Percentiles rank a stretch among this genome's conserved stretches.
Conservation (phyloP, 2,888 invertebrate genomes). For the Acleris holmiana region DNA sequence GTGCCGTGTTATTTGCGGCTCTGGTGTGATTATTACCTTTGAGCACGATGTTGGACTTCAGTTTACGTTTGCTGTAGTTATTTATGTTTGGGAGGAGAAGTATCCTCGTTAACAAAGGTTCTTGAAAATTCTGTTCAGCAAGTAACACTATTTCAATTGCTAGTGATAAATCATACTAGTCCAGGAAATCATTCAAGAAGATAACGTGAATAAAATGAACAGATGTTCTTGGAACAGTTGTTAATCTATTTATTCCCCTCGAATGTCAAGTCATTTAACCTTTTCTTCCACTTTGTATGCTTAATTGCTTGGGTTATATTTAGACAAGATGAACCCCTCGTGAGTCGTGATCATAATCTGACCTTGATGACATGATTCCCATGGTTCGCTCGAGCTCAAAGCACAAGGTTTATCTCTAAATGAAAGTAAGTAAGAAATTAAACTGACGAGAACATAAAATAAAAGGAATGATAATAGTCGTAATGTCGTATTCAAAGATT, state of each 20-base stretch:
- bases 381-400: neutral
- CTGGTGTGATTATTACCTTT: no score
- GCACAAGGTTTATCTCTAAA: conserved; percentile 11
- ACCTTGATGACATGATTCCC: conserved; percentile 32
- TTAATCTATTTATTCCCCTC: neutral
- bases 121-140: neutral
- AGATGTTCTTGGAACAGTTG: neutral
- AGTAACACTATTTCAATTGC: neutral
- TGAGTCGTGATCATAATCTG: conserved; percentile 7
- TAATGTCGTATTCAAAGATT: no score
- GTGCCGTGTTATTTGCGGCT: no score
- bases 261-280: neutral
- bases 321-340: conserved; percentile 18
- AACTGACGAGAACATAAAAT: no score
- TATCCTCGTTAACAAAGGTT: neutral
- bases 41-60: no score
- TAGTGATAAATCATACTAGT: neutral
- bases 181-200: no score
- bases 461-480: no score
- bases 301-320: conserved; percentile 17
- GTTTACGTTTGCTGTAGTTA: no score
- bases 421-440: conserved; percentile 1
- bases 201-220: no score
- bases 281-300: neutral
- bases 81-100: no score